A percentile compares a stretch with the other conserved stretches of the same genome.
phyloP scores from a whole-genome alignment of 1,140 invertebrate species.

The Cydia strobilella region DNA sequence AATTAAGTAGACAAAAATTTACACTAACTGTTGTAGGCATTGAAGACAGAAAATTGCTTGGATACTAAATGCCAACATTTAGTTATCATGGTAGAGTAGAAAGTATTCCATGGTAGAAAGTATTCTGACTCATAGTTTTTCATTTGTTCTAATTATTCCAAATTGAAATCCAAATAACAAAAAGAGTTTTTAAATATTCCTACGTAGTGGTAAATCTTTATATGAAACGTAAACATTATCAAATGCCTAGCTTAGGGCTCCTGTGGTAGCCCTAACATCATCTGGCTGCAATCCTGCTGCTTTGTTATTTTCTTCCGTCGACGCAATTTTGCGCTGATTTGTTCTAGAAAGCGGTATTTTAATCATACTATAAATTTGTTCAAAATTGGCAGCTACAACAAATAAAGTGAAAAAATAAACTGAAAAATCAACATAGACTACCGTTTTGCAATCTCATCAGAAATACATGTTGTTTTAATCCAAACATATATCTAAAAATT shows the following conservation, averaged over 20 bases:
- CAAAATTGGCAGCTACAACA: background rate
- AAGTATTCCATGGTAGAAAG: no score
- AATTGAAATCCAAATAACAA: no score
- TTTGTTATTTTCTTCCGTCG: constrained; percentile 24
- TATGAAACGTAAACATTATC: background rate
- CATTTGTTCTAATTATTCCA: no score
- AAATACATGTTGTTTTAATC: background rate
- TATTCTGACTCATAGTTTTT: no score
- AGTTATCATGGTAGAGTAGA: no score
- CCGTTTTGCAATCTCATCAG: constrained; percentile 33
- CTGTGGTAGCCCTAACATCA: constrained; percentile 3
- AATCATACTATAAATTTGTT: constrained; percentile 17
- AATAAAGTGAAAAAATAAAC: background rate
- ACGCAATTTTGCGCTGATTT: constrained; percentile 14
- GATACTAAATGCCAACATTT: no score
- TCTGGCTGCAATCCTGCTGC: background rate
- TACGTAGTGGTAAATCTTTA: background rate
- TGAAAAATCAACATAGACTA: background rate
- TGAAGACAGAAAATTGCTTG: no score
- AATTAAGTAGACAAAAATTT: no score
- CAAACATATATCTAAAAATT: constrained; percentile 22
- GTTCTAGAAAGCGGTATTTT: constrained; percentile 12
- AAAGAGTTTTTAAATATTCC: background rate
- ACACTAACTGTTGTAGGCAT: no score
- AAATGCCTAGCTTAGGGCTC: background rate